phyloP scores from a whole-genome alignment of 1,140 invertebrate species.

The Drosophila navojoa region DNA sequence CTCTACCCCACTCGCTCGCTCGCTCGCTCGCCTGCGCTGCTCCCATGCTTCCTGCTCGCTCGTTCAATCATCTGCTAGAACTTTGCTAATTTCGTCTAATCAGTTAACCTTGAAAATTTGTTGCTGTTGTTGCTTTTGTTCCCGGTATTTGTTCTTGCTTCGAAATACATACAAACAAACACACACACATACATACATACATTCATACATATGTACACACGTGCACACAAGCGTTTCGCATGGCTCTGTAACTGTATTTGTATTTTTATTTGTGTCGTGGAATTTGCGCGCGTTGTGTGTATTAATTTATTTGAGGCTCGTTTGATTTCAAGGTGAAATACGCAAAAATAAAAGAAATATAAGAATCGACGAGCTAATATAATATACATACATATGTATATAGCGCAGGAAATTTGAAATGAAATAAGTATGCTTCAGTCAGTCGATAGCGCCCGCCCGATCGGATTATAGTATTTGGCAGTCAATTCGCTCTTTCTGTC shows the following conservation, averaged over 20 bases:
- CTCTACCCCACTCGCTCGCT: not conserved
- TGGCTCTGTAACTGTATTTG: slow-evolving; percentile 32
- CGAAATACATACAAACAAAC: not conserved
- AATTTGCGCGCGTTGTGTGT: slow-evolving; percentile 57
- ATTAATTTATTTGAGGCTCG: slow-evolving; percentile 77
- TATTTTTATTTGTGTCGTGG: slow-evolving; percentile 63
- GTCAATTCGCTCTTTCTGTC: too few species aligned
- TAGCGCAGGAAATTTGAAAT: slow-evolving; percentile 17
- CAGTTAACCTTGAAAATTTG: slow-evolving; percentile 78
- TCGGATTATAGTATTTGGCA: not conserved
- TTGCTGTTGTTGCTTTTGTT: slow-evolving; percentile 33
- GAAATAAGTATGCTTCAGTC: not conserved
- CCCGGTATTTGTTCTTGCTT: slow-evolving; percentile 64
- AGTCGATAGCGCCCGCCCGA: not conserved
- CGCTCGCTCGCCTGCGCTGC: not conserved
- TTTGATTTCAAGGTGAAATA: slow-evolving; percentile 78
- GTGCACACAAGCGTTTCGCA: slow-evolving; percentile 12
- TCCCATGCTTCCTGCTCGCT: not conserved
- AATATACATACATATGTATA: slow-evolving; percentile 6
- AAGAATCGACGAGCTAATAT: slow-evolving; percentile 16
- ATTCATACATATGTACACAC: slow-evolving; percentile 1
- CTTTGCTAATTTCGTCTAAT: slow-evolving; percentile 81
- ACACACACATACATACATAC: too few species aligned
- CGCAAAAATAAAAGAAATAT: slow-evolving; percentile 53
- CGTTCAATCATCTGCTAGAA: slow-evolving; percentile 72